Evolutionary conservation across 2,113 vertebrate species (phyloP).

Genomic region (Triplophysa rosa): DNA sequence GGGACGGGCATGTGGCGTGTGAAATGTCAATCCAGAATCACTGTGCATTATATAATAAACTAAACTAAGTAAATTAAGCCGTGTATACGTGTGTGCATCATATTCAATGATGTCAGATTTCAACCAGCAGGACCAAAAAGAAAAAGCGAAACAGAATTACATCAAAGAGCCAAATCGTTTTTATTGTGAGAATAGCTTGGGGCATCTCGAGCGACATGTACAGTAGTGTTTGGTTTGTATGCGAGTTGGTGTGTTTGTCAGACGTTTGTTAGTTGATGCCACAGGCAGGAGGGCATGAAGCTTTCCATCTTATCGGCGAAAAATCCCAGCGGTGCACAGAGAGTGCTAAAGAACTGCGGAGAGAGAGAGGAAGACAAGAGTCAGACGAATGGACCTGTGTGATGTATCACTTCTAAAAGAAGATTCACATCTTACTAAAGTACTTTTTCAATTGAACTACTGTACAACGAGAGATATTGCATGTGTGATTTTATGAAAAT

Average conservation of each 20-base stretch:
- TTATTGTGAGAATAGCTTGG: conserved; percentile 59
- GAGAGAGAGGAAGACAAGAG: conserved; percentile 35
- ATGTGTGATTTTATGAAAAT: too few relatives aligned
- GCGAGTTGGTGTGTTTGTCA: conserved; percentile 61
- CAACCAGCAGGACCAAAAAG: not conserved
- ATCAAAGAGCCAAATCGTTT: conserved; percentile 72
- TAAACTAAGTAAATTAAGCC: too few relatives aligned
- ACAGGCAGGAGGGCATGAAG: conserved; percentile 80
- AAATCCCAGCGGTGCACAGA: conserved; percentile 81
- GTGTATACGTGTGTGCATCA: too few relatives aligned
- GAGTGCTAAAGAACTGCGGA: conserved; percentile 82
- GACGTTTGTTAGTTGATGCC: conserved; percentile 76
- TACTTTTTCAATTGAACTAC: too few relatives aligned
- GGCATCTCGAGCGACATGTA: conserved; percentile 47
- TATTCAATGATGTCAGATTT: not conserved
- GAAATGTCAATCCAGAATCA: too few relatives aligned
- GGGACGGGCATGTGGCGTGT: not conserved
- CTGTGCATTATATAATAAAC: too few relatives aligned
- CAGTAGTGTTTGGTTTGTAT: conserved; percentile 48
- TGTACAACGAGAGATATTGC: too few relatives aligned
- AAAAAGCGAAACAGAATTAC: not conserved
- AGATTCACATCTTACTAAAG: too few relatives aligned
- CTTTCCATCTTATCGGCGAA: conserved; percentile 79
- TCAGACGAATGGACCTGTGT: not conserved
- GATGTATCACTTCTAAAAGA: too few relatives aligned